These are phyloP conservation scores for Ochropacha duplaris DNA, from an alignment of 2,888 invertebrate species.

Conservation along the genomic window DNA sequence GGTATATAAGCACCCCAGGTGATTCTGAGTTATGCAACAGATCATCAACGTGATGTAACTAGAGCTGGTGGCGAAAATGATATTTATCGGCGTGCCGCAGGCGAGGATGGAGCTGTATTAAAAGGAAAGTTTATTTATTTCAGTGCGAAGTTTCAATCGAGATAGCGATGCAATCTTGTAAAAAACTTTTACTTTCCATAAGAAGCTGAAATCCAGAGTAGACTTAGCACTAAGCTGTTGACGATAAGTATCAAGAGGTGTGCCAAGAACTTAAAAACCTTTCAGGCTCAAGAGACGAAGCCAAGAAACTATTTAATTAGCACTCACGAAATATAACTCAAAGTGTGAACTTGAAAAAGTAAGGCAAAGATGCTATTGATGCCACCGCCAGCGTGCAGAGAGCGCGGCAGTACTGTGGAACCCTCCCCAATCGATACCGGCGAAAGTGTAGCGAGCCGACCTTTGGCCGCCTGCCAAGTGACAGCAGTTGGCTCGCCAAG, in stretches of 20 bases:
- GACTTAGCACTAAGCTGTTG: neutral
- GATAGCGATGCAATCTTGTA: neutral
- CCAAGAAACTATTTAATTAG: neutral
- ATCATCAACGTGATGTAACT: neutral
- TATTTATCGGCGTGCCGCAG: neutral
- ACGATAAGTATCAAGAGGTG: neutral
- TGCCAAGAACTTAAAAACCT: neutral
- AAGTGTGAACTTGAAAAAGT: neutral
- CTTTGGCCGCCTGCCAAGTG: conserved; percentile 42
- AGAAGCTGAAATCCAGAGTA: neutral
- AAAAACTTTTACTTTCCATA: neutral
- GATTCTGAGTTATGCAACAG: neutral
- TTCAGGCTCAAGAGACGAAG: neutral
- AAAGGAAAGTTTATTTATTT: neutral
- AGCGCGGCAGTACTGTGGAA: conserved; percentile 10
- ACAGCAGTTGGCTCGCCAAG: conserved; percentile 11
- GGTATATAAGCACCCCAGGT: neutral
- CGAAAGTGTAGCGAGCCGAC: conserved; percentile 42
- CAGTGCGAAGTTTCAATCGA: neutral
- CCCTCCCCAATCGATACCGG: conserved; percentile 38
- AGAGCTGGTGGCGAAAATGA: neutral
- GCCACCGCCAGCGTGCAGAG: neutral
- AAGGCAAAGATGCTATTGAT: neutral
- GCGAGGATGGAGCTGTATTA: neutral
- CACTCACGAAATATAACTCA: neutral